Conservation (phyloP, 2,113 vertebrate genomes). For the Bos javanicus region DNA sequence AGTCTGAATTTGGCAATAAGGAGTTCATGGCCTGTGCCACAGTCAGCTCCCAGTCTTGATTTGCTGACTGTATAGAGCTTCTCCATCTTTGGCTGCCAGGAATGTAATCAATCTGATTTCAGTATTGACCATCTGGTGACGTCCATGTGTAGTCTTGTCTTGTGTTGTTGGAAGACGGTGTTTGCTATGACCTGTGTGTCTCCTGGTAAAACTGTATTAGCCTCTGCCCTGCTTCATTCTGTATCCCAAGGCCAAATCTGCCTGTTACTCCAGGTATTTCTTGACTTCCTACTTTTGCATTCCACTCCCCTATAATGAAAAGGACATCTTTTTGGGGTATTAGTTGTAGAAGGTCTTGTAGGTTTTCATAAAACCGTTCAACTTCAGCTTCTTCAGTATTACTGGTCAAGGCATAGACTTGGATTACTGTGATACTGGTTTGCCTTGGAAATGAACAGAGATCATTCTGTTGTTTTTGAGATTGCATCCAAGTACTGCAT, state of each 20-base stretch:
- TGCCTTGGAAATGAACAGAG: neutral
- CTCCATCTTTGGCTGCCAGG: neutral
- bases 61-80: neutral
- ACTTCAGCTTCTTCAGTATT: neutral
- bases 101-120: neutral
- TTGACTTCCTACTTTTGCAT: neutral
- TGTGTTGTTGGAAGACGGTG: neutral
- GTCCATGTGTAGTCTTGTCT: neutral
- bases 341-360: neutral
- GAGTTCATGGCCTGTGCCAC: neutral
- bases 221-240: neutral
- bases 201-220: neutral
- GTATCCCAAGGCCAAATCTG: neutral
- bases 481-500: neutral
- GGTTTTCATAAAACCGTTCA: neutral
- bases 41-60: neutral
- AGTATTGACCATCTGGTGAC: neutral
- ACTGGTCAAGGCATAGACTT: neutral
- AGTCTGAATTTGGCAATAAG: neutral
- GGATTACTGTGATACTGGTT: neutral
- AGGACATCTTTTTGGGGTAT: neutral
- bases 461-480: neutral
- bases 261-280: neutral
- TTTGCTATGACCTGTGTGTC: neutral
- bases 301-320: neutral